These are phyloP conservation scores for Synanthedon formicaeformis DNA, from an alignment of 2,888 invertebrate species.

Conservation along the genomic window DNA sequence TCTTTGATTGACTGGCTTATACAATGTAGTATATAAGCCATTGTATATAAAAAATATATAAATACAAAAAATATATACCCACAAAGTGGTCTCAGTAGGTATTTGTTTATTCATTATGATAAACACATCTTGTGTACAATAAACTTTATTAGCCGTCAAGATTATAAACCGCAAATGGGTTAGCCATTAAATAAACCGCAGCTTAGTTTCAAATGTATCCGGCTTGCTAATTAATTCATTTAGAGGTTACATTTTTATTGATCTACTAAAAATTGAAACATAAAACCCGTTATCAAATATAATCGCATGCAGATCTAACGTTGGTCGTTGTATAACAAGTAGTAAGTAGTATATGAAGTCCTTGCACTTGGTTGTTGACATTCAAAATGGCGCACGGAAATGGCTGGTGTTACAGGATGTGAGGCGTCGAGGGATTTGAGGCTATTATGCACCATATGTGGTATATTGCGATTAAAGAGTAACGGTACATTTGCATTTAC, in stretches of 20 bases:
- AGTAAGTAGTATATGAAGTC: background rate
- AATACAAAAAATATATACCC: too few relatives aligned
- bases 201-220: too few relatives aligned
- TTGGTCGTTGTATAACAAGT: background rate
- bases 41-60: too few relatives aligned
- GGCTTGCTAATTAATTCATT: background rate
- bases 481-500: slow-evolving; percentile 11
- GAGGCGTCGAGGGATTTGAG: slow-evolving; percentile 9
- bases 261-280: background rate
- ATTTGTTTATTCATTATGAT: too few relatives aligned
- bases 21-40: too few relatives aligned
- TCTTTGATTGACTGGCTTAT: too few relatives aligned
- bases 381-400: slow-evolving; percentile 9
- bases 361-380: slow-evolving; percentile 8
- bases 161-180: too few relatives aligned
- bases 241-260: too few relatives aligned
- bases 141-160: too few relatives aligned
- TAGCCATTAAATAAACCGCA: too few relatives aligned
- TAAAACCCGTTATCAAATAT: background rate
- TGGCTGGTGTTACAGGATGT: slow-evolving; percentile 9
- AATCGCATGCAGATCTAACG: background rate
- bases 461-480: slow-evolving; percentile 7
- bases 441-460: slow-evolving; percentile 9
- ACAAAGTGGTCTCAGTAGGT: too few relatives aligned
- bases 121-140: too few relatives aligned